These are phyloP conservation scores for Morpho deidamia DNA, from an alignment of 2,888 invertebrate genomes.

Conservation along the genomic window DNA sequence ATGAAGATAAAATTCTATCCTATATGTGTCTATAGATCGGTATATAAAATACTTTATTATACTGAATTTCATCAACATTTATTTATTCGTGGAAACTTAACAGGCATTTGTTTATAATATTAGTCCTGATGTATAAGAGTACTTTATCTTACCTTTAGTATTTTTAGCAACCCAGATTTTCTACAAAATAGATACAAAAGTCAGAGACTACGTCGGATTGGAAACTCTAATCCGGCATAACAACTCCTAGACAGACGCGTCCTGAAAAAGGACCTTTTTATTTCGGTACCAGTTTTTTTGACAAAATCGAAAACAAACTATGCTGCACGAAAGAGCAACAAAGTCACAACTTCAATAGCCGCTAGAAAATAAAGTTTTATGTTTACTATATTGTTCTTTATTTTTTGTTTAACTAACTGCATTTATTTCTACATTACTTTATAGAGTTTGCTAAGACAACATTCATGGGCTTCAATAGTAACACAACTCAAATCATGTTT, in stretches of 20 bases:
- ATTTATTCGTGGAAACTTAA: too few species aligned
- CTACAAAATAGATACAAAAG: neutral
- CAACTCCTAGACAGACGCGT: constrained; percentile 5
- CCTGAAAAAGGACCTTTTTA: constrained; percentile 17
- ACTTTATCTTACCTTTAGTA: too few species aligned
- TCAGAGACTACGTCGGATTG: neutral
- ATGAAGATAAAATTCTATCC: too few species aligned
- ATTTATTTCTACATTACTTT: neutral
- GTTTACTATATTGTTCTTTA: constrained; percentile 4
- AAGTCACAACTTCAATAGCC: neutral
- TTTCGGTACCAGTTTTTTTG: constrained; percentile 8
- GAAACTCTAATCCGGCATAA: neutral
- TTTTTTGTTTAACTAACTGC: constrained; percentile 1
- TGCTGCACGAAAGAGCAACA: constrained; percentile 5
- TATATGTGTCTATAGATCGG: too few species aligned
- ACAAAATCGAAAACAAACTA: constrained; percentile 15
- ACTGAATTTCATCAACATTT: too few species aligned
- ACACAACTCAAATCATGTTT: too few species aligned
- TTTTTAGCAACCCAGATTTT: neutral
- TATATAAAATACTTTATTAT: too few species aligned
- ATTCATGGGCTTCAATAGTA: too few species aligned
- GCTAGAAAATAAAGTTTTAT: constrained; percentile 3
- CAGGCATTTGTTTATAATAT: too few species aligned
- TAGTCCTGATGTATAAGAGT: too few species aligned
- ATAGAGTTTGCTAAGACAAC: neutral